These are phyloP conservation scores for Lepidurus couesii DNA, from an alignment of 1,140 invertebrate species.

Conservation along the genomic window DNA sequence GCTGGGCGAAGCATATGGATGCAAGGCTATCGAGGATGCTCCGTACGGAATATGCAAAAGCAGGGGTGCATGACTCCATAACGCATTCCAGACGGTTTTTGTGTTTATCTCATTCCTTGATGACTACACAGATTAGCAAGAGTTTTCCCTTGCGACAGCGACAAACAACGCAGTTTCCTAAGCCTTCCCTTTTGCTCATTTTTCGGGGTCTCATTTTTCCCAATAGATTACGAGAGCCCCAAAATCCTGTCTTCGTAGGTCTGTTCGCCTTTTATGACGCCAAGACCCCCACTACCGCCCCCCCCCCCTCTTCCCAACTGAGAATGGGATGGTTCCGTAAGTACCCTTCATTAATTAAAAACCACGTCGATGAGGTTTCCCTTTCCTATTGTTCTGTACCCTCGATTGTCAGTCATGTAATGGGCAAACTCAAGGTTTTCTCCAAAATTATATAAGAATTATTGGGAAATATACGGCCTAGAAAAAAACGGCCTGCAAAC, in stretches of 20 bases:
- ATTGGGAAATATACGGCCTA: no score
- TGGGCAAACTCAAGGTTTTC: background rate
- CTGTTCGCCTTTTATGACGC: background rate
- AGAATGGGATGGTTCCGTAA: background rate
- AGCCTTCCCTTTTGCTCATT: background rate
- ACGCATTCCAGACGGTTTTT: slow-evolving; percentile 4
- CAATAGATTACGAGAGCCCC: background rate
- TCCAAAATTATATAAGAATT: background rate
- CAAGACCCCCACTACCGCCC: background rate
- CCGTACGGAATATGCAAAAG: background rate
- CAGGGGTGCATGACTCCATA: background rate
- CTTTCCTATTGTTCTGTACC: background rate
- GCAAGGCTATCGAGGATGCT: background rate
- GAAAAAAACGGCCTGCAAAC: no score
- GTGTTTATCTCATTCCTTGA: background rate
- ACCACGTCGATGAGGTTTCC: background rate
- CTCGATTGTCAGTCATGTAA: background rate
- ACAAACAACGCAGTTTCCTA: slow-evolving; percentile 3
- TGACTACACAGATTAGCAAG: slow-evolving; percentile 10
- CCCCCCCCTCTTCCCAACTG: background rate
- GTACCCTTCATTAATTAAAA: slow-evolving; percentile 1
- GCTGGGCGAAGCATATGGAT: background rate
- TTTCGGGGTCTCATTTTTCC: background rate
- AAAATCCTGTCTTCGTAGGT: no score
- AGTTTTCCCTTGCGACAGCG: background rate